Evolutionary conservation across 92 coral and sea anemone species (phyloP), one percentile per base, ranked within the genome.

Genomic region (Scolanthus callimorphus): DNA sequence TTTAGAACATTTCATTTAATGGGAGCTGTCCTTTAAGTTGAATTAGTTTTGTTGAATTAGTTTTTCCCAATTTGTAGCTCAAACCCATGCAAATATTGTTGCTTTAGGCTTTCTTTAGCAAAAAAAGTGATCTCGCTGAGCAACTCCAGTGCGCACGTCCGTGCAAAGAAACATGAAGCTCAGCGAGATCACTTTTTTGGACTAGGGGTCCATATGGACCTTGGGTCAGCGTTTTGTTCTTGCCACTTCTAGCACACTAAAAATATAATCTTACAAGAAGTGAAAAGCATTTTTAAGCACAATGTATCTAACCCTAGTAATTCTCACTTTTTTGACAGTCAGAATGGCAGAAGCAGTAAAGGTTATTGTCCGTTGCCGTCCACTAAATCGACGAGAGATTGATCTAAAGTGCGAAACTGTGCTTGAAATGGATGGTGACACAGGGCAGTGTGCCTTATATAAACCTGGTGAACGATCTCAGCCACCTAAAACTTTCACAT

Each of bases 341-440:
- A 62, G 11, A 50, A 90, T 92, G 98, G 98, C 97, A 19, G 98
- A 92, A 74, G 96, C 98, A 50, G 98, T 92, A 3, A 92, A 88
- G 74, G 98, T 92, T 27, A 92, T 92, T 46, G 98, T 92, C 19
- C 94, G 98, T 21, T 92, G 96, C 63, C 94, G 98, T 1, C 98
- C 98, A 15, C 78, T 92, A 50, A 92, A 92, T 83, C 88, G 72
- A 44, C 85, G 98, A 12, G 98, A 92, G 63, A 92, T 75, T 25
- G 98, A 88, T 70, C 71, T 92, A 39, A 88, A 88, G 31, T 92
- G 98, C 51, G 95, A 89, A 25, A 84, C 75, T 0, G 94, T 92
- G 9, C 82, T 92, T 12, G 80, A 88, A 43, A 92, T 92, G 98
- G 96, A 84, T 31, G 66, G 82, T 12, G 63, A 83, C 34, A 66